Evolutionary conservation across 2,888 invertebrate species (phyloP).

Genomic region (Crioceris asparagi): DNA sequence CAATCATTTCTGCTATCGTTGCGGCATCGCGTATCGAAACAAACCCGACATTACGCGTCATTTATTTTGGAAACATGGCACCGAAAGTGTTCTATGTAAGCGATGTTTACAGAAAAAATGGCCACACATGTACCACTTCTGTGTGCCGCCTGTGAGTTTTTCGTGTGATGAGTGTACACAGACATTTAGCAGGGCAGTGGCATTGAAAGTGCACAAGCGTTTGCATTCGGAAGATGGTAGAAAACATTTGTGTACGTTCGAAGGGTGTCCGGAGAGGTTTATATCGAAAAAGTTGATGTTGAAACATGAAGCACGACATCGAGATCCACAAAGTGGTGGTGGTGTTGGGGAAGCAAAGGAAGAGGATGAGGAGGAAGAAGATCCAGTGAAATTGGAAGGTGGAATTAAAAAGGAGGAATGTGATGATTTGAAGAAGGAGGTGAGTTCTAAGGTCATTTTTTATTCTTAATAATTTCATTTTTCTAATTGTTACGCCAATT

Average conservation of each 20-base stretch:
- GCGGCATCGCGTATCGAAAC: constrained; percentile 79
- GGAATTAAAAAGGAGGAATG: constrained; percentile 32
- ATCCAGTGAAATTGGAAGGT: constrained; percentile 9
- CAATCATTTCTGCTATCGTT: constrained; percentile 77
- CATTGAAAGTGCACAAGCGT: constrained; percentile 74
- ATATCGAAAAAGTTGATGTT: constrained; percentile 67
- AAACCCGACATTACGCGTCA: constrained; percentile 83
- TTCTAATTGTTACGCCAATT: no score
- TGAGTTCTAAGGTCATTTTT: no score
- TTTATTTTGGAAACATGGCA: constrained; percentile 87
- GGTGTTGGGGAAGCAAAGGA: constrained; percentile 15
- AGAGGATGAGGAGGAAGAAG: constrained; percentile 19
- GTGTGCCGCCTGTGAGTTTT: constrained; percentile 68
- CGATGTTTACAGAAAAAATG: constrained; percentile 81
- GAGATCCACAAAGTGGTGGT: no score
- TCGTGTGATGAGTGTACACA: constrained; percentile 71
- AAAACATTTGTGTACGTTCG: constrained; percentile 63
- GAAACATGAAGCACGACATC: constrained; percentile 60
- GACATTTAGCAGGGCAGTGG: constrained; percentile 64
- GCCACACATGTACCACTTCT: constrained; percentile 88
- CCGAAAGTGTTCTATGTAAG: constrained; percentile 76
- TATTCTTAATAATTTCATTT: no score
- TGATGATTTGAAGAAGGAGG: constrained; percentile 27
- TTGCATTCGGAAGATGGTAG: constrained; percentile 56
- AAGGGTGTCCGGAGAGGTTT: constrained; percentile 63